A percentile compares a stretch with the other conserved stretches of the same genome.
Evolutionary conservation across 2,797 vertebrate species (phyloP).

Genomic region (Lagodon rhomboides): DNA sequence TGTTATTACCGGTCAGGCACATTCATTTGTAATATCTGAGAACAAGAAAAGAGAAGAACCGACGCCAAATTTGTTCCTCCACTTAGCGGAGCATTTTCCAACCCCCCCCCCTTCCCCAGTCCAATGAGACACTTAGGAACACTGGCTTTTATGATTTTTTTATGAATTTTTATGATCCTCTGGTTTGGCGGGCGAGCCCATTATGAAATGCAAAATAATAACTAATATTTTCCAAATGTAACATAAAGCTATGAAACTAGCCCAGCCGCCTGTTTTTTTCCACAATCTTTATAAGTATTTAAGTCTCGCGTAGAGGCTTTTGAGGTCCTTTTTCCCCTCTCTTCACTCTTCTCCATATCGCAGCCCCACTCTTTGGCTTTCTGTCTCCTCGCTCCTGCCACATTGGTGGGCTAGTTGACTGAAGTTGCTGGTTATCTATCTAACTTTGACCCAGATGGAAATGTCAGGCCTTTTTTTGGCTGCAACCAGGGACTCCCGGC

Average conservation of each 20-base stretch:
- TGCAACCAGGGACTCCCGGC: conserved; percentile 79
- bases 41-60: conserved; percentile 54
- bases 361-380: conserved; percentile 30
- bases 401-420: conserved; percentile 69
- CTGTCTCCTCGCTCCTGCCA: conserved; percentile 31
- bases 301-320: conserved; percentile 69
- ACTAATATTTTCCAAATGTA: conserved; percentile 88
- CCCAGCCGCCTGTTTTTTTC: conserved; percentile 57
- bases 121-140: conserved; percentile 78
- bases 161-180: conserved; percentile 80
- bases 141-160: conserved; percentile 81
- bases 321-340: conserved; percentile 59
- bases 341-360: conserved; percentile 8
- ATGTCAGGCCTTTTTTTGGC: conserved; percentile 87
- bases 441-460: conserved; percentile 89
- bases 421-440: conserved; percentile 83
- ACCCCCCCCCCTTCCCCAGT: conserved; percentile 31
- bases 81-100: conserved; percentile 68
- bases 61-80: conserved; percentile 68
- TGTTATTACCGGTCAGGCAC: conserved; percentile 41
- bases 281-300: conserved; percentile 72
- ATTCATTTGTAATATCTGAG: conserved; percentile 60
- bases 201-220: conserved; percentile 88
- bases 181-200: conserved; percentile 76
- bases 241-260: conserved; percentile 78